Percentiles rank a stretch among this genome's conserved stretches.
phyloP scores from a whole-genome alignment of 2,888 invertebrate genomes.

The Paralinhomoeus sp. region DNA sequence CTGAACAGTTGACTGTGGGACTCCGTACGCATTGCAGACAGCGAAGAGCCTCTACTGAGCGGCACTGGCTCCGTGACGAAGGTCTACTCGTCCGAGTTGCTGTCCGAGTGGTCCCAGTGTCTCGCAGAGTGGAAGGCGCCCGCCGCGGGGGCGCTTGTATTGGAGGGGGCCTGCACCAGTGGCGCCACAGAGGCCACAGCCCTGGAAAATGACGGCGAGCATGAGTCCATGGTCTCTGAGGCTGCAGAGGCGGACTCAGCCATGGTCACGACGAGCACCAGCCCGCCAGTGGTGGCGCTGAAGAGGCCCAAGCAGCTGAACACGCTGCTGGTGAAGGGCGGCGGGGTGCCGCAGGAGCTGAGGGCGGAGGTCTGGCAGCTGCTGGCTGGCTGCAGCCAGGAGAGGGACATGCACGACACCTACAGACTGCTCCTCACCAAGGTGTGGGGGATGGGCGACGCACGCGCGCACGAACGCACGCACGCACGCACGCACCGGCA shows the following conservation, averaged over 20 bases:
- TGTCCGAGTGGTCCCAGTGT: conserved; percentile 78
- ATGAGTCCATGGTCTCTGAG: no score
- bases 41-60: conserved; percentile 67
- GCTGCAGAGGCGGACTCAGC: no score
- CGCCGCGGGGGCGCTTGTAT: neutral
- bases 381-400: conserved; percentile 39
- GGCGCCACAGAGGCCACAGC: neutral
- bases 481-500: no score
- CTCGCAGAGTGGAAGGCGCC: conserved; percentile 9
- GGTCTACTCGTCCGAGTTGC: conserved; percentile 72
- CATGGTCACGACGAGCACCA: no score
- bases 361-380: conserved; percentile 91
- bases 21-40: no score
- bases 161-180: neutral
- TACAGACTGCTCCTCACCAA: conserved; percentile 76
- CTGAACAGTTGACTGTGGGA: no score
- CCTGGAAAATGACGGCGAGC: no score
- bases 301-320: conserved; percentile 49
- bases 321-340: conserved; percentile 42
- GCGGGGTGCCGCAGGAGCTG: conserved; percentile 77
- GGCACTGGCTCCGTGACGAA: conserved; percentile 91
- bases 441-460: conserved; percentile 36
- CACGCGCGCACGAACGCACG: no score
- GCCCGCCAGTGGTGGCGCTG: conserved; percentile 20
- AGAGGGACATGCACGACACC: conserved; percentile 58